Conservation (phyloP, 2,113 vertebrate species). For the Pseudorasbora parva region DNA sequence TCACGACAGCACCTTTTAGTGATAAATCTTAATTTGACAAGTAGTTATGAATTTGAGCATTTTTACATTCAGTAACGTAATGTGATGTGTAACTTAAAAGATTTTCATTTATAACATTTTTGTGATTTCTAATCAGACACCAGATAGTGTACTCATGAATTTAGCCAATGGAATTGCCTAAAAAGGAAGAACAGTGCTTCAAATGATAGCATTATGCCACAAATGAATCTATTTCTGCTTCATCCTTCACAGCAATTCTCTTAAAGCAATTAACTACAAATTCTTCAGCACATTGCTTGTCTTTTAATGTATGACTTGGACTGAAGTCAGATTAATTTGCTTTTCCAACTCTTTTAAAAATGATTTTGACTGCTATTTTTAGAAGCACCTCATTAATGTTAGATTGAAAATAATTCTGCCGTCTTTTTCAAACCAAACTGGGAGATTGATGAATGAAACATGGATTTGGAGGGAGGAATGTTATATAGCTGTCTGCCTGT, state of each 20-base stretch:
- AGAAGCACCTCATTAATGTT: constrained; percentile 16
- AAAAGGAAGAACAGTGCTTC: not conserved
- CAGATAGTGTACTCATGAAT: not conserved
- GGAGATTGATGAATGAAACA: constrained; percentile 63
- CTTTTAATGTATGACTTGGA: not conserved
- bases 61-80: too few species aligned
- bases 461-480: constrained; percentile 71
- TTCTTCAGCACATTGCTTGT: not conserved
- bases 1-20: not conserved
- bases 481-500: constrained; percentile 71
- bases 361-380: not conserved
- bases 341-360: not conserved
- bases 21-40: not conserved
- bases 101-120: not conserved
- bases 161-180: not conserved
- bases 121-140: not conserved
- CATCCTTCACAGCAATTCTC: not conserved
- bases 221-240: not conserved
- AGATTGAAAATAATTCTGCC: not conserved
- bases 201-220: not conserved
- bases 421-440: constrained; percentile 66
- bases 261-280: not conserved
- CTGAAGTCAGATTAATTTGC: constrained; percentile 7
- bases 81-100: too few species aligned
- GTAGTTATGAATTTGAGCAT: not conserved